Base-by-base conservation (phyloP, 2,113 vertebrate species). In the Brachyhypopomus occidentalis region DNA sequence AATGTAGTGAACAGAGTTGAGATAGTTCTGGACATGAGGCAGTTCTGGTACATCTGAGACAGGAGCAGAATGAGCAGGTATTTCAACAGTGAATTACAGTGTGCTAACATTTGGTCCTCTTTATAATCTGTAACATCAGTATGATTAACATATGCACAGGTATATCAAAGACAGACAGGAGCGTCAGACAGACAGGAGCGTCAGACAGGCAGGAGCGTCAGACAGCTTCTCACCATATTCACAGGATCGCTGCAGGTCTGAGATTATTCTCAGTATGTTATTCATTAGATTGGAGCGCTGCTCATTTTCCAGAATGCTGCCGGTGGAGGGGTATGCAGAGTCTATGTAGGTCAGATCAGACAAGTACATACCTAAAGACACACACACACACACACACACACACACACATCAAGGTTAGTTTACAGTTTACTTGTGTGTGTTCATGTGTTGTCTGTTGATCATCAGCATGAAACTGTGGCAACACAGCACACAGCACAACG, bases 281-380 rank as follows among this genome's bases (percentile, higher is more conserved):
- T 99, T 99, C 96, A 99, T 99, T 88, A 97, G 91, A 88, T 98
- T 99, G 83, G 98, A 98, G 89, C 98, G 93, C 88, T 98, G 97
- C 84, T 99, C 98, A 9, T 95, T 98, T 92, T 99, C 98, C 92
- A 99, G 91, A 89, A 99, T 99, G 93, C 97, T 99, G 70, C 96
- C 97, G 0, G 97, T 99, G 82, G 98, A 98, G 36, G 98, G 98
- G 88, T 99, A 99, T 8, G 98, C 98, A 0, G 98, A 99, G 87
- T 99, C 98, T 76, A 99, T 96, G 71, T 99, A 99, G 0, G 97
- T 99, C 92, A 99, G 92, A 82, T 99, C 98, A 20, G 97, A 99
- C 84, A 99, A 92, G 92, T 97, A 99, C 94, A 99, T 98, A 89
- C 98, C 98, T 99, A 89, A 20, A 58, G 55, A 66, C 36, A 11